A percentile compares a stretch with the other conserved stretches of the same genome.
Evolutionary conservation across 2,888 invertebrate species (phyloP).

Genomic region (Amblyteles armatorius): DNA sequence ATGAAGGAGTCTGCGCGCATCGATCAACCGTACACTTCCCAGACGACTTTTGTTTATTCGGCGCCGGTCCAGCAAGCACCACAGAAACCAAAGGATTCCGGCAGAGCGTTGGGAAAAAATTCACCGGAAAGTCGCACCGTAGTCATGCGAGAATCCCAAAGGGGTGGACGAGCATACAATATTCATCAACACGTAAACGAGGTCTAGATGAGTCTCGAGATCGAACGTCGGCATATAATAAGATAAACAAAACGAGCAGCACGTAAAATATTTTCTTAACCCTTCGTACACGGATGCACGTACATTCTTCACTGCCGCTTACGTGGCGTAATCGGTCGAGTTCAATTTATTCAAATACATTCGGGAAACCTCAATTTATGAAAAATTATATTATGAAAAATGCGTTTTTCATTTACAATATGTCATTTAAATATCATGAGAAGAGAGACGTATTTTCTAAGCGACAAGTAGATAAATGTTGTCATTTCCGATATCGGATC

Average conservation of each 20-base stretch:
- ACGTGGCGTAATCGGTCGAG: not conserved
- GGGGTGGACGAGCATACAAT: conserved; percentile 82
- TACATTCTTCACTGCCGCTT: not conserved
- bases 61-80: conserved; percentile 69
- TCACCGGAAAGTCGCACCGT: conserved; percentile 74
- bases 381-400: too few relatives aligned
- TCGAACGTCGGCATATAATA: not conserved
- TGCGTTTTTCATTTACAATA: not conserved
- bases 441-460: not conserved
- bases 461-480: not conserved
- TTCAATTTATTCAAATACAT: not conserved
- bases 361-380: not conserved
- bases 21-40: conserved; percentile 76
- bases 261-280: not conserved
- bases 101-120: conserved; percentile 31
- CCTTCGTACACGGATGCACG: not conserved
- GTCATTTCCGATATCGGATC: not conserved
- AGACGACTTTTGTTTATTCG: conserved; percentile 81
- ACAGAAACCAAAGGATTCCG: conserved; percentile 35
- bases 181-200: conserved; percentile 83
- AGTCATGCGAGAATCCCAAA: conserved; percentile 81
- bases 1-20: conserved; percentile 81
- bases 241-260: not conserved
- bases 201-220: conserved; percentile 71
- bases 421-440: not conserved